Conservation (phyloP, 2,113 vertebrate genomes). For the Lophotis ruficrista region DNA sequence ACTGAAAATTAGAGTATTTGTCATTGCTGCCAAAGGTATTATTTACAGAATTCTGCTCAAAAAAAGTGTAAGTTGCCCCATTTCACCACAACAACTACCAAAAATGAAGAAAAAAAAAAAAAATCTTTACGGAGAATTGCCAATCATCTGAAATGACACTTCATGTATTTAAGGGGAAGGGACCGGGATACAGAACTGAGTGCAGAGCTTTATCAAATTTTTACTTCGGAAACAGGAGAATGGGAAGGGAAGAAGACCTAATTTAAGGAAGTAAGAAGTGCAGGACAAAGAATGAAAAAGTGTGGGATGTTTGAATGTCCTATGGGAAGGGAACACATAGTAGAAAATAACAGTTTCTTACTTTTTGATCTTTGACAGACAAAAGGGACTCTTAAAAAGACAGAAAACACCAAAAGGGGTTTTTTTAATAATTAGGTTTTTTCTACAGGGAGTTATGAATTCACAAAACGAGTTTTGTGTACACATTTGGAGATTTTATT, state of each 20-base stretch:
- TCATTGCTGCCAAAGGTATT: neutral
- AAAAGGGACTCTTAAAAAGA: neutral
- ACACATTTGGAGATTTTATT: neutral
- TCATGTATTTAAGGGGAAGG: neutral
- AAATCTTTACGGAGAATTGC: neutral
- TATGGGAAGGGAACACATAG: neutral
- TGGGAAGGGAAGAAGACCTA: neutral
- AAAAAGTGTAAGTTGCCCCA: neutral
- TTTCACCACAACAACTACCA: neutral
- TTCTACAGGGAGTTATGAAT: neutral
- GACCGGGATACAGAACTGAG: neutral
- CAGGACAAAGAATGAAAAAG: neutral
- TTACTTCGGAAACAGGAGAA: neutral
- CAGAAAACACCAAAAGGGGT: neutral
- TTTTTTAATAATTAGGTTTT: neutral
- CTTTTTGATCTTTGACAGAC: neutral
- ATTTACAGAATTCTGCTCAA: neutral
- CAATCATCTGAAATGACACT: neutral
- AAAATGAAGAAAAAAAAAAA: neutral
- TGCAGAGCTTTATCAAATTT: neutral
- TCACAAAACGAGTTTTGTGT: neutral
- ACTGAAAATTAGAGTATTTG: neutral
- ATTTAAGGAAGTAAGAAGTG: neutral
- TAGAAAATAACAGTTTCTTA: neutral
- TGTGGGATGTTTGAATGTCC: neutral